Base-by-base conservation (phyloP, 2,888 invertebrate species). In the Tanytarsus gracilentus region DNA sequence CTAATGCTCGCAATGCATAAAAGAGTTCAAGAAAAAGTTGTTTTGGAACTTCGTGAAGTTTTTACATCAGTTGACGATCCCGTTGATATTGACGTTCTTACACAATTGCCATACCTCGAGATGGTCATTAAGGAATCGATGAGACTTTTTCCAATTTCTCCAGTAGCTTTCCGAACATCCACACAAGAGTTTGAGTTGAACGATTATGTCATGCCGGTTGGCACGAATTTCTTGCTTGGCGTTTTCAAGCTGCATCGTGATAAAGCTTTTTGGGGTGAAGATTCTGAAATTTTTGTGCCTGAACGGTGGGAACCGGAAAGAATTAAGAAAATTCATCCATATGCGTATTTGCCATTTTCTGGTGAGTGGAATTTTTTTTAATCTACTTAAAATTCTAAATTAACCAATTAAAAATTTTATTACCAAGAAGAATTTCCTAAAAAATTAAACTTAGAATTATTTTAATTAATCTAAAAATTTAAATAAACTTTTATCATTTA, bases 1-100 rank as follows among this genome's bases (percentile, higher is more conserved):
- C 11, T 55, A 7, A 55, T 55, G 55, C 25, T 55, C 4, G 55
- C 55, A 26, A 26, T 55, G 23, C 55, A 55, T 26, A 33, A 36
- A 40, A 40, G 40, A 9, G 26, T 40, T 16, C 55, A 55, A 21
- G 5, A 55, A 16, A 55, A 55, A 26, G 40, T 40, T 5, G 18
- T 27, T 11, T n/a, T n/a, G 9, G 55, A 55, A 26, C 4, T 55
- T 11, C 11, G 18, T n/a, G 40, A 55, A 40, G 16, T 26, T 33
- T 52, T 21, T 39, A 27, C 7, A 26, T 25, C 55, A 16, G 16
- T 4, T 3, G 26, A 55, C 16, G 16, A 23, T 2, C 14, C 11
- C n/a, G 26, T 55, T 7, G 40, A 25, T 6, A 40, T 9, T 9
- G 25, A 36, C 2, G n/a, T 16, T 1, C 23, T 55, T 1, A n/a